Evolutionary conservation across 2,888 invertebrate species (phyloP), one percentile per base, ranked within the genome.

Genomic region (Oscheius sp.): DNA sequence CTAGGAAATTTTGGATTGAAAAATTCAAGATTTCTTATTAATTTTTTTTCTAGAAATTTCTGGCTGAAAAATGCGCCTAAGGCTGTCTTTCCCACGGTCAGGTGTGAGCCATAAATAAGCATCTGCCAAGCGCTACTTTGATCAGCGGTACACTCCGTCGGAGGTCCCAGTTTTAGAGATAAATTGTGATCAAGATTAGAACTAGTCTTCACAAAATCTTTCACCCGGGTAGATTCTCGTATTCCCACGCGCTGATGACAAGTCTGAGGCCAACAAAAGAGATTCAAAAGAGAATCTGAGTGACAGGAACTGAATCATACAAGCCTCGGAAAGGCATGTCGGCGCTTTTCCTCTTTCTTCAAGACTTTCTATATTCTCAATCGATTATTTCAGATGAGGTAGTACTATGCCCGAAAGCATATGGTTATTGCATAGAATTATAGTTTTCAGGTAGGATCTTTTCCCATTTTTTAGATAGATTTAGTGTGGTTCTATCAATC

Each of bases 31-130:
- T 10, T n/a, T 42, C 17, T 42, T 42, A 17, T 17, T 42, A 42
- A 6, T 42, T 42, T 42, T 42, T 15, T 12, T 23, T 15, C 23
- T 31, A 33, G 8, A 55, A 33, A 55, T 61, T 27, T 64, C 23
- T 31, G 42, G 20, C 23, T 58, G 67, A 67, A 67, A 67, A 46
- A 31, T 42, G 61, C 1, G 34, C 33, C 31, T 12, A 25, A 27
- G 15, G 20, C 55, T 63, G 48, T 34, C 20, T n/a, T 65, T 65
- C 65, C 31, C 65, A 65, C 53, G 65, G 31, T 65, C 65, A 65
- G 65, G 53, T 65, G 53, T 48, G 53, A 25, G 20, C 55, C 27
- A 65, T 65, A 65, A 65, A 65, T 65, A 65, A 65, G 52, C 61
- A 34, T 34, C 57, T 57, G 57, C 57, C 57, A 34, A 33, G 61